A percentile compares a stretch with the other conserved stretches of the same genome.
These are phyloP conservation scores for Bradynema listronoti DNA, from an alignment of 1,140 invertebrate genomes.

Conservation along the genomic window DNA sequence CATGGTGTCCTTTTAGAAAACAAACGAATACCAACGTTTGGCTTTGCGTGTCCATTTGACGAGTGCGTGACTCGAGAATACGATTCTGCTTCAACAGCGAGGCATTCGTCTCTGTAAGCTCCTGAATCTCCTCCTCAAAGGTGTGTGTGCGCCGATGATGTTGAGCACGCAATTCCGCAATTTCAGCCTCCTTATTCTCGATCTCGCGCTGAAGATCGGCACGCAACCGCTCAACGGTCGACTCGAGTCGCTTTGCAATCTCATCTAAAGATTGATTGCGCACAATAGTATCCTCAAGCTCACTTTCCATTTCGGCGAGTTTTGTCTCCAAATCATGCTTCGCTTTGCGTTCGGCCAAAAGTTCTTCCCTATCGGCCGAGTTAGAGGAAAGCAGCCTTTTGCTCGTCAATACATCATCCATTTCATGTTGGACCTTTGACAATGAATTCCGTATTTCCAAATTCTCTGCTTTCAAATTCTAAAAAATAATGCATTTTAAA, in stretches of 20 bases:
- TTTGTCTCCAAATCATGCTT: constrained; percentile 22
- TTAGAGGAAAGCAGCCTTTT: too few relatives aligned
- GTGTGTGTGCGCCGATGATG: constrained; percentile 17
- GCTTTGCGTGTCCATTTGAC: constrained; percentile 17
- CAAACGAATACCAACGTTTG: constrained; percentile 6
- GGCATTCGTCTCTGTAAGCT: constrained; percentile 14
- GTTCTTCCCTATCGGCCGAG: not conserved
- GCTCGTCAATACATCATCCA: too few relatives aligned
- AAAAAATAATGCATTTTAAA: not conserved
- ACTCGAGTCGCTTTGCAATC: constrained; percentile 24
- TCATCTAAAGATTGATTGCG: constrained; percentile 13
- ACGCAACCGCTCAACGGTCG: constrained; percentile 4
- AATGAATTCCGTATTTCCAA: constrained; percentile 9
- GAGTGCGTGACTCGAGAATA: constrained; percentile 13
- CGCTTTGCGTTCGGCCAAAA: not conserved
- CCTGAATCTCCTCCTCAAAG: constrained; percentile 17
- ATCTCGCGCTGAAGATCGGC: constrained; percentile 18
- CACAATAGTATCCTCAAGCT: constrained; percentile 13
- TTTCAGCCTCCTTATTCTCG: constrained; percentile 16
- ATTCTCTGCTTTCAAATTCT: constrained; percentile 19
- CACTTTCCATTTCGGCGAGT: constrained; percentile 17
- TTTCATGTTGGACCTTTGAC: constrained; percentile 4
- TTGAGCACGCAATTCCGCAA: constrained; percentile 14
- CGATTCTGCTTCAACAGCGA: constrained; percentile 25
- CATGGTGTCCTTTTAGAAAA: too few relatives aligned